Percentiles rank a stretch among this genome's conserved stretches.
These are phyloP conservation scores for Zaprionus gabonicus DNA, from an alignment of 1,140 invertebrate species.

Conservation along the genomic window DNA sequence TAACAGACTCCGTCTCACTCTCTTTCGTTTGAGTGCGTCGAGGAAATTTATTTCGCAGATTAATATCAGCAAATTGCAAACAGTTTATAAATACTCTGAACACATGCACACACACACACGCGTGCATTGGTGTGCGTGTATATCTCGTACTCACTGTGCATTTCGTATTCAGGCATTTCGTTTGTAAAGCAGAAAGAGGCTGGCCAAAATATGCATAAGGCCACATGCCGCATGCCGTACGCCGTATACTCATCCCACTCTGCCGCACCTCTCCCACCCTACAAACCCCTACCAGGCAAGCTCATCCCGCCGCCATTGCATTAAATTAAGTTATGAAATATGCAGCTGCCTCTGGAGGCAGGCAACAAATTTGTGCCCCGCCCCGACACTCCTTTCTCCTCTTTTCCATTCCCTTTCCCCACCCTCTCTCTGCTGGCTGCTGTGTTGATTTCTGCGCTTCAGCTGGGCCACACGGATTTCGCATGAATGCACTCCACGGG, in stretches of 20 bases:
- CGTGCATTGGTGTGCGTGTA: constrained; percentile 19
- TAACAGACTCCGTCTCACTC: background rate
- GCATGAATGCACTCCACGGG: constrained; percentile 72
- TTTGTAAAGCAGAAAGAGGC: constrained; percentile 14
- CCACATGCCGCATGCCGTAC: constrained; percentile 9
- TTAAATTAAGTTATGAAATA: constrained; percentile 78
- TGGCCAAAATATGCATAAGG: constrained; percentile 38
- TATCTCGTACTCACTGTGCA: constrained; percentile 34
- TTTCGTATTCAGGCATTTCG: constrained; percentile 23
- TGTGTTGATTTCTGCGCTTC: constrained; percentile 62
- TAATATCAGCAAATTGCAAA: constrained; percentile 71
- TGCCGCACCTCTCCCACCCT: background rate
- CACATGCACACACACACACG: constrained; percentile 21
- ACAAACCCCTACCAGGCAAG: constrained; percentile 1
- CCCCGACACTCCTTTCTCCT: background rate
- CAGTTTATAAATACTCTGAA: constrained; percentile 38
- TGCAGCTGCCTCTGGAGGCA: constrained; percentile 31
- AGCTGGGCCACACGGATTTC: constrained; percentile 57
- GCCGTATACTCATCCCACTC: background rate
- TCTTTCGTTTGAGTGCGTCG: constrained; percentile 64
- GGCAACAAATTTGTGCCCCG: constrained; percentile 24
- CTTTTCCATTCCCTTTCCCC: background rate
- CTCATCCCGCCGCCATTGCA: constrained; percentile 49
- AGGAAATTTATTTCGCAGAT: constrained; percentile 71
- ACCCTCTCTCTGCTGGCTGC: background rate